Conservation (phyloP, 2,888 invertebrate species). For the Chydorus sphaericus region DNA sequence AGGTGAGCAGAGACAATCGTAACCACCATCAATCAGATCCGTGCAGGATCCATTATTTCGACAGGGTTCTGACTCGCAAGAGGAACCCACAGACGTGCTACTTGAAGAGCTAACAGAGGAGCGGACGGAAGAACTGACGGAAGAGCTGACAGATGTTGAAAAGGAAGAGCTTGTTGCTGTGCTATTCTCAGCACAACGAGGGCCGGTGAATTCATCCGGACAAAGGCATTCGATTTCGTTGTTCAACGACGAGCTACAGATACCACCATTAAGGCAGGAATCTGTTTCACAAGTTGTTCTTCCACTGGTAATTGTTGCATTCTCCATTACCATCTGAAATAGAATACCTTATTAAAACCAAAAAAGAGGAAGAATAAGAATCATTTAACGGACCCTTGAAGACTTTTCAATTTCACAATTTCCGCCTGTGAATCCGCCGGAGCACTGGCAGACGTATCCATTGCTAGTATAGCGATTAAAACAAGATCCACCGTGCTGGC, state of each 20-base stretch:
- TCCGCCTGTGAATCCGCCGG: conserved; percentile 55
- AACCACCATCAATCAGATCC: conserved; percentile 24
- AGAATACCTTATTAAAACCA: not conserved
- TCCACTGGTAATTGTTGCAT: not conserved
- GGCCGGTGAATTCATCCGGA: conserved; percentile 46
- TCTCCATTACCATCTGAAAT: not conserved
- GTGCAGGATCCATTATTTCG: conserved; percentile 47
- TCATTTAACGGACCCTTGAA: not conserved
- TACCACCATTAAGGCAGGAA: not conserved
- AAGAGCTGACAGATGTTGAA: conserved; percentile 28
- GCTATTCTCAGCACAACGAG: conserved; percentile 20
- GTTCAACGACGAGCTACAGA: not conserved
- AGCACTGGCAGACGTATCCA: conserved; percentile 64
- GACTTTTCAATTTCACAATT: conserved; percentile 42
- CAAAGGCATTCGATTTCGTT: conserved; percentile 18
- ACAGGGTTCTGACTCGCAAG: conserved; percentile 34
- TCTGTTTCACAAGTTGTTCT: not conserved
- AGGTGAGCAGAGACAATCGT: conserved; percentile 41
- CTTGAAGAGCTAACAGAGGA: conserved; percentile 38
- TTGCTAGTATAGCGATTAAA: conserved; percentile 62
- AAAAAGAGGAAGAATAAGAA: not conserved
- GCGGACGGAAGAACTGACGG: conserved; percentile 42
- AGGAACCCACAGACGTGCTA: conserved; percentile 17
- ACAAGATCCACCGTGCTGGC: conserved; percentile 71
- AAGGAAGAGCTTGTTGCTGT: no score